Conservation (phyloP, 2,888 invertebrate genomes). For the Barypeithes pellucidus region DNA sequence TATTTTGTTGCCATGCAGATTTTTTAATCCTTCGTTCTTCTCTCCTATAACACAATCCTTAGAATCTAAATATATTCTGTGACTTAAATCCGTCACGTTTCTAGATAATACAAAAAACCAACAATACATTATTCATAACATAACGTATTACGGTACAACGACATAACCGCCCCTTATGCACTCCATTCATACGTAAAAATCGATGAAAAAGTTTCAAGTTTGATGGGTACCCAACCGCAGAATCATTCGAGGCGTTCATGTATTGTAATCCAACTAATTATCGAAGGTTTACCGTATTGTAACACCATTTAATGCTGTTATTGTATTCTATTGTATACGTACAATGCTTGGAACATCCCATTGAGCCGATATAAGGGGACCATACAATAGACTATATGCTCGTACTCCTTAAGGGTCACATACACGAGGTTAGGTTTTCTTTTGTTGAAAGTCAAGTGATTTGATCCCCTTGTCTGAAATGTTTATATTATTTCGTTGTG, state of each 20-base stretch:
- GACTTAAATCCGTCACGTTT: constrained; percentile 9
- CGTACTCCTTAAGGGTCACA: constrained; percentile 50
- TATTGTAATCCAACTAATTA: constrained; percentile 69
- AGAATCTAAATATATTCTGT: not conserved
- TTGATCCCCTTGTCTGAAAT: constrained; percentile 60
- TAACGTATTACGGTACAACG: constrained; percentile 12
- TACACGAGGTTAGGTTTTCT: constrained; percentile 46
- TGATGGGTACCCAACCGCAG: constrained; percentile 48
- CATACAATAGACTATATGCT: constrained; percentile 43
- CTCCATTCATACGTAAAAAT: constrained; percentile 49
- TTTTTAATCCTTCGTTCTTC: not conserved
- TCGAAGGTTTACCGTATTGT: constrained; percentile 65
- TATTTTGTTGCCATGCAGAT: too few species aligned
- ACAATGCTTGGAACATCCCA: constrained; percentile 67
- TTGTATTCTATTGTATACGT: constrained; percentile 64
- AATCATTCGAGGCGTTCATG: constrained; percentile 64
- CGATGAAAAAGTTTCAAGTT: constrained; percentile 45
- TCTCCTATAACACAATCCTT: not conserved
- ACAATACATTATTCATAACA: constrained; percentile 35
- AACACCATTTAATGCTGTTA: constrained; percentile 63
- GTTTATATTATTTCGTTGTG: constrained; percentile 44
- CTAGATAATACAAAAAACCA: constrained; percentile 28
- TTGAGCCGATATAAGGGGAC: constrained; percentile 60
- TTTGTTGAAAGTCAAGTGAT: constrained; percentile 66
- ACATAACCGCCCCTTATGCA: not conserved